phyloP scores from a whole-genome alignment of 2,797 vertebrate genomes.

The Sebastes hopkinsi region DNA sequence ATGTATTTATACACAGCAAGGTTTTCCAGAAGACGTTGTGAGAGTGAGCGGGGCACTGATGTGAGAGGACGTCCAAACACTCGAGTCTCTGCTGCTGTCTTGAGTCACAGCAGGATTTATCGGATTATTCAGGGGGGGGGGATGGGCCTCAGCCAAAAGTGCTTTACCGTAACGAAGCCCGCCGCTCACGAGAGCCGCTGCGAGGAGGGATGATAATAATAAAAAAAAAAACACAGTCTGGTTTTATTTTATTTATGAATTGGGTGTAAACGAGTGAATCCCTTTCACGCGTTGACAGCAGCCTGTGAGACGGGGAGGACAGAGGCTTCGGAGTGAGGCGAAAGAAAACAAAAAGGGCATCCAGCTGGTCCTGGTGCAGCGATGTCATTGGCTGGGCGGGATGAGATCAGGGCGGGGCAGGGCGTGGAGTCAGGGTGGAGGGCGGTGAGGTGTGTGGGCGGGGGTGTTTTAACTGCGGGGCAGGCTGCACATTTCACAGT shows the following conservation, averaged over 20 bases:
- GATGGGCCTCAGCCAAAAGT: slow-evolving; percentile 55
- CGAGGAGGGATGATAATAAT: slow-evolving; percentile 16
- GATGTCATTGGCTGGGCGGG: slow-evolving; percentile 28
- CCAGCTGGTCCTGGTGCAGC: slow-evolving; percentile 64
- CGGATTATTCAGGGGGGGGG: background rate
- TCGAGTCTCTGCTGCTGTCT: slow-evolving; percentile 65
- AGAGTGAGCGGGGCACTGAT: slow-evolving; percentile 49
- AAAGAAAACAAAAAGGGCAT: slow-evolving; percentile 8
- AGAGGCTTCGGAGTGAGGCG: slow-evolving; percentile 8
- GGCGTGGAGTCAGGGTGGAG: background rate
- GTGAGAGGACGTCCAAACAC: slow-evolving; percentile 53
- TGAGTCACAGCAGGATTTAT: slow-evolving; percentile 58
- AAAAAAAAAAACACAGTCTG: slow-evolving; percentile 30
- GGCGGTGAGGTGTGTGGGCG: background rate
- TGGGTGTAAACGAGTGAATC: slow-evolving; percentile 57
- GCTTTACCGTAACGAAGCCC: slow-evolving; percentile 52
- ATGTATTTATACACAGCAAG: slow-evolving; percentile 78
- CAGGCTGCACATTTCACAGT: slow-evolving; percentile 99
- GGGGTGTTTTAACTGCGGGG: slow-evolving; percentile 86
- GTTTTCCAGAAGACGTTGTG: slow-evolving; percentile 54
- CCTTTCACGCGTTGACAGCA: slow-evolving; percentile 30
- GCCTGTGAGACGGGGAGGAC: slow-evolving; percentile 46
- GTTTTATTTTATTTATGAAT: slow-evolving; percentile 36
- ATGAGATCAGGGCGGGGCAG: background rate
- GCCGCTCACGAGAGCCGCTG: slow-evolving; percentile 17